Base-by-base conservation (phyloP, 2,113 vertebrate species). In the Hyaena hyaena region DNA sequence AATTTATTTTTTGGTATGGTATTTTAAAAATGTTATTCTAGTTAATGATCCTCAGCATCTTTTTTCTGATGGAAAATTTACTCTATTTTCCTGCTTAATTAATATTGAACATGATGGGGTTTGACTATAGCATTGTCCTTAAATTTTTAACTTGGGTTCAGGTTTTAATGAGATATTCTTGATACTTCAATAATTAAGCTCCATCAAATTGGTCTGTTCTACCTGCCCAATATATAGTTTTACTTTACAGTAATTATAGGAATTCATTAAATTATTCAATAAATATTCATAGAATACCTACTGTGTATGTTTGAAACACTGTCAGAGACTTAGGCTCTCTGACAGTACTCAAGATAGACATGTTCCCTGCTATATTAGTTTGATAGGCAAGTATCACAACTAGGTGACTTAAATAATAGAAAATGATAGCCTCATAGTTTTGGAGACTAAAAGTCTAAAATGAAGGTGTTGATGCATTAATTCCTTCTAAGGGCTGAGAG, bases 151-250 rank as follows among this genome's bases (percentile, higher is more conserved):
- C 26, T 76, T 45, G 16, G 15, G 0, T 55, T 76, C 31, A 53
- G 74, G 24, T 84, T 97, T 93, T 93, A 81, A 66, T 74, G 43
- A 94, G 10, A 69, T 81, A 93, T 21, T 74, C 15, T 90, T 94
- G 65, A 48, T 88, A 55, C 33, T 69, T 91, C 21, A 71, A 43
- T 61, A 92, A 90, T 39, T 77, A 88, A 82, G 15, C 5, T 28
- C 26, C 26, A 83, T 66, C 65, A 73, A 17, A 88, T 74, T 74
- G 14, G 12, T 79, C n/a, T 84, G 90, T 88, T 17, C 21, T 93
- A 84, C 17, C 68, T 88, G 17, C 3, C 17, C 69, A 58, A 55
- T 77, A 45, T 35, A 7, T 33, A 73, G 79, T 93, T 94, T 76
- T 71, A 77, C 12, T 73, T 92, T 11, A 83, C 7, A 71, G 53